phyloP scores from a whole-genome alignment of 2,113 vertebrate genomes.

The Oxygymnocypris stewartii region DNA sequence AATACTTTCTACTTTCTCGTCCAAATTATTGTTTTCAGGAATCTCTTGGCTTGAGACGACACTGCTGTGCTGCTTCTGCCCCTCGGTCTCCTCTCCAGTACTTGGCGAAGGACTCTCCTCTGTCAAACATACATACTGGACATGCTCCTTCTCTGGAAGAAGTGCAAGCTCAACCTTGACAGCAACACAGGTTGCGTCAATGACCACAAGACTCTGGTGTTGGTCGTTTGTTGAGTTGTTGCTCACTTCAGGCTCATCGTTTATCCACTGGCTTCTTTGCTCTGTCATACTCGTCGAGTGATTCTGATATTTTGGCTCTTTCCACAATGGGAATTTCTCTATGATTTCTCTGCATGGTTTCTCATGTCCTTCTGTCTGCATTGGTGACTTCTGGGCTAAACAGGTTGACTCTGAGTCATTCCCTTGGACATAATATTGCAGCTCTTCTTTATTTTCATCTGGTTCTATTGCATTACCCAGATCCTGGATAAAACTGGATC shows the following conservation, averaged over 20 bases:
- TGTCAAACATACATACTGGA: constrained; percentile 64
- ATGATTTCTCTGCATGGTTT: constrained; percentile 38
- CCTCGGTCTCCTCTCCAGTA: background rate
- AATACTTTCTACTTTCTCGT: constrained; percentile 70
- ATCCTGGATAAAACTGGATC: background rate
- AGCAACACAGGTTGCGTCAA: constrained; percentile 85
- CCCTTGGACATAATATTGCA: background rate
- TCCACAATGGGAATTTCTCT: constrained; percentile 74
- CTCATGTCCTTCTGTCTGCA: background rate
- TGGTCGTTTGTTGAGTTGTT: constrained; percentile 49
- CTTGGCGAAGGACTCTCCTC: background rate
- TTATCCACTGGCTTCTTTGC: background rate
- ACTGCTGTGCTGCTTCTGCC: background rate
- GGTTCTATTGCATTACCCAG: background rate
- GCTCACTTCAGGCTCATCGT: background rate
- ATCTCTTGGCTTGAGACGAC: background rate
- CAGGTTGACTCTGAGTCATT: background rate
- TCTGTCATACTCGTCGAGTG: background rate
- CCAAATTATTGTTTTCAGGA: constrained; percentile 59
- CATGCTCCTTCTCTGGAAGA: constrained; percentile 75
- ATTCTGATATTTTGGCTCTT: constrained; percentile 62
- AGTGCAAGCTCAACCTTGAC: constrained; percentile 82
- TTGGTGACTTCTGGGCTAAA: constrained; percentile 33
- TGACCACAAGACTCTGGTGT: constrained; percentile 73
- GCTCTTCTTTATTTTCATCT: constrained; percentile 38